These are phyloP conservation scores for Caenorhabditis virilis DNA, from an alignment of 2,888 invertebrate species.

Conservation along the genomic window DNA sequence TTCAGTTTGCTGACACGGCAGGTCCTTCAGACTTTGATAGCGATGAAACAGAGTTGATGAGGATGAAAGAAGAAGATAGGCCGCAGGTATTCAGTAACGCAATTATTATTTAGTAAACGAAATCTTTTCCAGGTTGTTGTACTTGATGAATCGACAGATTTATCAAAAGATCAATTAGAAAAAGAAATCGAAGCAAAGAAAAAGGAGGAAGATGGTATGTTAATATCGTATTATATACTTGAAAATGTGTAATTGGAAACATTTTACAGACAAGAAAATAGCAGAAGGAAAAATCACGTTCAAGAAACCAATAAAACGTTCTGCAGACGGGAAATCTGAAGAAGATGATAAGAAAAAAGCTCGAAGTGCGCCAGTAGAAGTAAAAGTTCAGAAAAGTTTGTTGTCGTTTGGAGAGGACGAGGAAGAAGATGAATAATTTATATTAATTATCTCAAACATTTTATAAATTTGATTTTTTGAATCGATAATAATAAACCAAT, in stretches of 20 bases:
- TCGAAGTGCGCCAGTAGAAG: conserved; percentile 9
- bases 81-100: conserved; percentile 43
- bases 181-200: conserved; percentile 52
- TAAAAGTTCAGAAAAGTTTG: conserved; percentile 34
- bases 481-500: no score
- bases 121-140: conserved; percentile 50
- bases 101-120: background rate
- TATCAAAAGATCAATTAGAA: conserved; percentile 53
- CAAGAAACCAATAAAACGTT: conserved; percentile 61
- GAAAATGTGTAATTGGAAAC: background rate
- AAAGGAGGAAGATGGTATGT: conserved; percentile 57
- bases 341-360: conserved; percentile 31
- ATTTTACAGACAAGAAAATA: conserved; percentile 53
- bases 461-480: no score
- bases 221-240: background rate
- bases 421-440: conserved; percentile 22
- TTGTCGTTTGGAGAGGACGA: conserved; percentile 61
- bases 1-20: conserved; percentile 41
- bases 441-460: background rate
- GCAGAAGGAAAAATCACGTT: conserved; percentile 63
- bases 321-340: conserved; percentile 18
- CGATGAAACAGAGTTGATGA: conserved; percentile 49
- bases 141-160: conserved; percentile 53
- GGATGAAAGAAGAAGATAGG: conserved; percentile 58
- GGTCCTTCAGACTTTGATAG: conserved; percentile 32